These are phyloP conservation scores for Meloidogyne chitwoodi DNA, from an alignment of 1,140 invertebrate species.

Conservation along the genomic window DNA sequence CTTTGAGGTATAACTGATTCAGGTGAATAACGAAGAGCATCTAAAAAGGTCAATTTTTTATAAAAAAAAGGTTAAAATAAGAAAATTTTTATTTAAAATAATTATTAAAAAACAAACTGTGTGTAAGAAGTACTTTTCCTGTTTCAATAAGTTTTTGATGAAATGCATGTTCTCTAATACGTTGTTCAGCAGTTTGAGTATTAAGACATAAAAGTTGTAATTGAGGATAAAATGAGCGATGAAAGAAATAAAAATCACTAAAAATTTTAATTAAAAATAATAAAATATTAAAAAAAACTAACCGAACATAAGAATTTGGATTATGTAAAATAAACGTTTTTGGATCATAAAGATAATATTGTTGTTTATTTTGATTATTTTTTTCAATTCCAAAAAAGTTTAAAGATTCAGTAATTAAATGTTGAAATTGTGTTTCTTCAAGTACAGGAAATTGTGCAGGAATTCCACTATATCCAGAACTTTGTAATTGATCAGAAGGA, in stretches of 20 bases:
- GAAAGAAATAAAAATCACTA: slow-evolving; percentile 96
- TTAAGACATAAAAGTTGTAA: slow-evolving; percentile 88
- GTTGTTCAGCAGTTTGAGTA: slow-evolving; percentile 76
- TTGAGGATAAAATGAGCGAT: slow-evolving; percentile 94
- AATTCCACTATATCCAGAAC: slow-evolving; percentile 71
- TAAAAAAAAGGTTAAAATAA: too few relatives aligned
- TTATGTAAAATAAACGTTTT: slow-evolving; percentile 80
- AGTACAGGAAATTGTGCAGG: slow-evolving; percentile 96
- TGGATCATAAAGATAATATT: slow-evolving; percentile 91
- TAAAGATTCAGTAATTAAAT: slow-evolving; percentile 87
- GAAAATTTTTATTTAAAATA: slow-evolving; percentile 60
- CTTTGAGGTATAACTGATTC: slow-evolving; percentile 71
- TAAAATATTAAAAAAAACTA: background rate
- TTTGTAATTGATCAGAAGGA: slow-evolving; percentile 68
- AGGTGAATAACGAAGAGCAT: slow-evolving; percentile 4
- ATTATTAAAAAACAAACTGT: slow-evolving; percentile 61
- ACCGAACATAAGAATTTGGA: slow-evolving; percentile 44
- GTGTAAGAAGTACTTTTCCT: slow-evolving; percentile 73
- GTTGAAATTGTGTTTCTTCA: slow-evolving; percentile 95
- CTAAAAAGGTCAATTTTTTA: too few relatives aligned
- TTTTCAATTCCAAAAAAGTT: slow-evolving; percentile 91
- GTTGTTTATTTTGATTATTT: slow-evolving; percentile 67
- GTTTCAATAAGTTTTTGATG: slow-evolving; percentile 92
- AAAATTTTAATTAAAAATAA: background rate
- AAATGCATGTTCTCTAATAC: slow-evolving; percentile 83